phyloP scores from a whole-genome alignment of 2,888 invertebrate genomes.

The Sphaerophoria rueppellii region DNA sequence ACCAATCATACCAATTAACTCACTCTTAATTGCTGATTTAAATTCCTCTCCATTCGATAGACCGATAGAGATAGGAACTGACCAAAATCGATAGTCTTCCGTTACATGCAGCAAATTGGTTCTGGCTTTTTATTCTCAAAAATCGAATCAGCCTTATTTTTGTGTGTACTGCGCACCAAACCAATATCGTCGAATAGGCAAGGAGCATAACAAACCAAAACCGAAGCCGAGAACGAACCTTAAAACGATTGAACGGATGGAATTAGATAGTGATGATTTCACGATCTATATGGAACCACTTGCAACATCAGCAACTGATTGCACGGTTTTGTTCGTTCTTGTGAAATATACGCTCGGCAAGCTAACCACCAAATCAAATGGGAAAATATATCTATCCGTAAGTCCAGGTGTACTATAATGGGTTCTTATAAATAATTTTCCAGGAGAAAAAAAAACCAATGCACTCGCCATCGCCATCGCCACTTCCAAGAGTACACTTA shows the following conservation, averaged over 20 bases:
- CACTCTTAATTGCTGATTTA: no score
- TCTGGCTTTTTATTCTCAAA: slow-evolving; percentile 15
- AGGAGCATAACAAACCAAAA: neutral
- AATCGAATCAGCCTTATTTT: slow-evolving; percentile 23
- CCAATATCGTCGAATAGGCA: neutral
- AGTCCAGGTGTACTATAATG: slow-evolving; percentile 72
- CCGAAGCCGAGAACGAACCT: neutral
- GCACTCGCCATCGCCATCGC: slow-evolving; percentile 73
- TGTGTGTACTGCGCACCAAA: neutral
- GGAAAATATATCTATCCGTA: slow-evolving; percentile 53
- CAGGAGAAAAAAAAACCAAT: slow-evolving; percentile 56
- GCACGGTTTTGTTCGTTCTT: slow-evolving; percentile 57
- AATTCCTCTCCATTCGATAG: no score
- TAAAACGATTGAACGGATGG: slow-evolving; percentile 39
- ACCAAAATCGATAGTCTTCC: no score
- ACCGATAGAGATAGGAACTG: no score
- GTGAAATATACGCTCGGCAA: slow-evolving; percentile 49
- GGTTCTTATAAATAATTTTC: slow-evolving; percentile 73
- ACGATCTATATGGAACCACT: slow-evolving; percentile 71
- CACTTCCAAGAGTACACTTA: slow-evolving; percentile 70
- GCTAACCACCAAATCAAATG: slow-evolving; percentile 71
- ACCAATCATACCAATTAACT: no score
- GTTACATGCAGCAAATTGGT: slow-evolving; percentile 2
- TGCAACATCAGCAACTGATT: slow-evolving; percentile 63
- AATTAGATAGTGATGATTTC: slow-evolving; percentile 73